These are phyloP conservation scores for Macropus fuliginosus DNA, from an alignment of 2,797 vertebrate genomes.

Conservation along the genomic window DNA sequence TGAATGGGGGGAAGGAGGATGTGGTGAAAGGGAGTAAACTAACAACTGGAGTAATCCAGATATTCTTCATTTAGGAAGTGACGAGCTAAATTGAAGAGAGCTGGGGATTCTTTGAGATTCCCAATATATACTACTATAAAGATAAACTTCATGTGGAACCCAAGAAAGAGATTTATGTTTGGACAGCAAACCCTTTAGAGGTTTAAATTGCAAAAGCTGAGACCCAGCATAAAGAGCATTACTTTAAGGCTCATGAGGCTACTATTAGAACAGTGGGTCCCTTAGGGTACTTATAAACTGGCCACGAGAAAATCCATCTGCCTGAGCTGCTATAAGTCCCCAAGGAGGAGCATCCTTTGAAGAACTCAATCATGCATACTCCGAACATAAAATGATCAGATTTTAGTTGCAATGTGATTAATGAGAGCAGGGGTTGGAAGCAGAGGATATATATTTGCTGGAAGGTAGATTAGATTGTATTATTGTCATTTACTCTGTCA, in stretches of 20 bases:
- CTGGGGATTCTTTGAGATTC: neutral
- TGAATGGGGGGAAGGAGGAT: no score
- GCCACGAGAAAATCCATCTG: neutral
- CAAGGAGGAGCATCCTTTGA: neutral
- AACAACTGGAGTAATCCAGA: neutral
- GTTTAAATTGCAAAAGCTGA: neutral
- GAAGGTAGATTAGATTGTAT: neutral
- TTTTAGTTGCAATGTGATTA: neutral
- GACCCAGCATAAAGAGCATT: neutral
- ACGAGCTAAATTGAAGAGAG: neutral
- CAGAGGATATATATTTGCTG: neutral
- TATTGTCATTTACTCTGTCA: neutral
- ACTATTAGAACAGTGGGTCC: neutral
- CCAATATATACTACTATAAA: neutral
- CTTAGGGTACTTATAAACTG: neutral
- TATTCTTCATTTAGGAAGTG: neutral
- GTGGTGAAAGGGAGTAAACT: neutral
- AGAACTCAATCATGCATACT: neutral
- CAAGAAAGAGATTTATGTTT: neutral
- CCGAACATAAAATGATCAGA: neutral
- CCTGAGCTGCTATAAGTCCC: neutral
- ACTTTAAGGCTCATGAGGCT: neutral
- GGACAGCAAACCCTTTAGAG: neutral
- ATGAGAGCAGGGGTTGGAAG: neutral
- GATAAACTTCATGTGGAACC: neutral